These are phyloP conservation scores for Trichacis sp. DNA, from an alignment of 2,888 invertebrate species.

Conservation along the genomic window DNA sequence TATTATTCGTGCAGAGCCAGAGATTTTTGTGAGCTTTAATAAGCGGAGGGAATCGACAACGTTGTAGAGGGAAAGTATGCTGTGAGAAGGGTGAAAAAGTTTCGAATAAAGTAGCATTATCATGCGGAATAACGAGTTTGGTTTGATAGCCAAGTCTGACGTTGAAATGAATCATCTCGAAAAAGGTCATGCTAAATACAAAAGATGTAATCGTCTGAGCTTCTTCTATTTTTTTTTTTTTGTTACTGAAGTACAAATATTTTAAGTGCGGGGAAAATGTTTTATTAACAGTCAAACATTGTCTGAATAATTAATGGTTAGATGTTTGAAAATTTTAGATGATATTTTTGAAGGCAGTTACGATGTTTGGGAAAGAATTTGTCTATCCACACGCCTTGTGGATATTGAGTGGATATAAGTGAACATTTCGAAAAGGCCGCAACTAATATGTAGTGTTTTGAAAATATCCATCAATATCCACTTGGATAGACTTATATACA, in stretches of 20 bases:
- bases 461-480: no score
- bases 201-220: neutral
- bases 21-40: neutral
- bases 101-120: constrained; percentile 60
- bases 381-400: no score
- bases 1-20: neutral
- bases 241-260: neutral
- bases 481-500: no score
- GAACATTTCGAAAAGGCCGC: no score
- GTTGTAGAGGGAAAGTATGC: neutral
- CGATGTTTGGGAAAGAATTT: no score
- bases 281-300: neutral
- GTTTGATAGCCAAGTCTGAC: constrained; percentile 22
- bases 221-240: neutral
- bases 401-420: no score
- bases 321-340: no score
- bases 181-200: constrained; percentile 2
- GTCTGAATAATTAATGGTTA: no score
- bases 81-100: constrained; percentile 12
- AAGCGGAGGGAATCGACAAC: neutral
- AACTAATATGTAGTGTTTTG: no score
- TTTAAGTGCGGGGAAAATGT: no score
- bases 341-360: no score
- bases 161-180: constrained; percentile 25
- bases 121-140: constrained; percentile 48